A percentile compares a stretch with the other conserved stretches of the same genome.
Conservation (phyloP, 2,888 invertebrate species). For the Drosophila paracracens region DNA sequence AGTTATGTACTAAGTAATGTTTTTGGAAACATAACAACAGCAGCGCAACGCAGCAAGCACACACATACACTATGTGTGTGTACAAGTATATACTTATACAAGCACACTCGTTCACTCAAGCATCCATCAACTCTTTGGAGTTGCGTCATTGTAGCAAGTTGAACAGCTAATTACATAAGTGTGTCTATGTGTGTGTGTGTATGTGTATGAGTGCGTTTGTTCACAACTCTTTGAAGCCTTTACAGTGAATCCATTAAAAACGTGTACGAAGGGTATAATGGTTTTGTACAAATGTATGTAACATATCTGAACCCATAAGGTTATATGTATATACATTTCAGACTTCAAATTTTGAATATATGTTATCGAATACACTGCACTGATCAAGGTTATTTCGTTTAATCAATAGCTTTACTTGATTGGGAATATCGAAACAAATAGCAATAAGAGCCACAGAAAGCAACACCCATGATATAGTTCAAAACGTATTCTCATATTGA, state of each 20-base stretch:
- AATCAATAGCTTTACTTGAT: neutral
- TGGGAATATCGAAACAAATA: neutral
- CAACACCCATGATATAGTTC: neutral
- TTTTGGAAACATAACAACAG: constrained; percentile 18
- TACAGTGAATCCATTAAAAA: neutral
- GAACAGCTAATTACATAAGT: constrained; percentile 24
- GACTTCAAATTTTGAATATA: neutral
- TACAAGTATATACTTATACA: neutral
- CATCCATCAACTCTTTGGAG: constrained; percentile 14
- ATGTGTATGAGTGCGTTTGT: constrained; percentile 13
- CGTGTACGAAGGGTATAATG: neutral
- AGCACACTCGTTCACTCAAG: neutral
- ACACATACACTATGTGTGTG: constrained; percentile 2
- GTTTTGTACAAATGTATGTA: neutral
- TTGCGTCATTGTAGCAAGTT: constrained; percentile 9
- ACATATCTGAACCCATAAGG: neutral
- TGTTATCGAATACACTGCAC: neutral
- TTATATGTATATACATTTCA: too few species aligned
- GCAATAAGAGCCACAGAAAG: neutral
- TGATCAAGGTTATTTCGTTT: neutral
- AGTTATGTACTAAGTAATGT: neutral
- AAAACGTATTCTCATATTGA: neutral
- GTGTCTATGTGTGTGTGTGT: neutral
- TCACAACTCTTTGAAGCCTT: constrained; percentile 48
- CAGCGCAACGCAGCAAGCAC: constrained; percentile 9